These are phyloP conservation scores for Drosophila pseudotalamancana DNA, from an alignment of 2,888 invertebrate species.

Conservation along the genomic window DNA sequence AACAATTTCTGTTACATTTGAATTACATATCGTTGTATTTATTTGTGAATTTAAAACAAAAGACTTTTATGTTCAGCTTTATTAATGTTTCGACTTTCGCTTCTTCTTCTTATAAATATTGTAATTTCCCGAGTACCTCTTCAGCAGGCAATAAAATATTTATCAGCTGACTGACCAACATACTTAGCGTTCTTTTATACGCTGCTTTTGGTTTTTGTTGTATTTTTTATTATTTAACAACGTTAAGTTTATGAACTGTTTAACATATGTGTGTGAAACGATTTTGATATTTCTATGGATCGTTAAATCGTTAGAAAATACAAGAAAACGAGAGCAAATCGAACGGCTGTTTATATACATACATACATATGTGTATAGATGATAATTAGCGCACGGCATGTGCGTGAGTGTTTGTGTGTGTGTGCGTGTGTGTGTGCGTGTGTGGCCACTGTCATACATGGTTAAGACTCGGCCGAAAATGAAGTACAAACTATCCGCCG, in stretches of 20 bases:
- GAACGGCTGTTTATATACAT: not conserved
- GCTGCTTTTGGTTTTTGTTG: not conserved
- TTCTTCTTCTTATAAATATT: not conserved
- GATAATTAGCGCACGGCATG: conserved; percentile 55
- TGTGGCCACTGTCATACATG: conserved; percentile 9
- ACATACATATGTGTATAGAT: conserved; percentile 43
- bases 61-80: too few species aligned
- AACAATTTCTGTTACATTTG: too few species aligned
- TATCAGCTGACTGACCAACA: conserved; percentile 34
- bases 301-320: conserved; percentile 43
- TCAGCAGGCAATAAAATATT: conserved; percentile 23
- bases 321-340: conserved; percentile 47
- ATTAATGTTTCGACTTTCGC: too few species aligned
- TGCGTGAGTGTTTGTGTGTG: conserved; percentile 7
- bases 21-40: too few species aligned
- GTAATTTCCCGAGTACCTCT: not conserved
- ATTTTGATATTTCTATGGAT: conserved; percentile 72
- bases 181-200: conserved; percentile 22
- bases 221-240: conserved; percentile 21
- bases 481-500: conserved; percentile 60
- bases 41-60: too few species aligned
- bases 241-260: conserved; percentile 70
- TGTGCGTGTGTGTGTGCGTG: conserved; percentile 12
- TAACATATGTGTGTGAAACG: conserved; percentile 64
- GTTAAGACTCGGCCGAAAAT: not conserved